These are phyloP conservation scores for Spinibarbus caldwelli DNA, from an alignment of 2,797 vertebrate species.

Conservation along the genomic window DNA sequence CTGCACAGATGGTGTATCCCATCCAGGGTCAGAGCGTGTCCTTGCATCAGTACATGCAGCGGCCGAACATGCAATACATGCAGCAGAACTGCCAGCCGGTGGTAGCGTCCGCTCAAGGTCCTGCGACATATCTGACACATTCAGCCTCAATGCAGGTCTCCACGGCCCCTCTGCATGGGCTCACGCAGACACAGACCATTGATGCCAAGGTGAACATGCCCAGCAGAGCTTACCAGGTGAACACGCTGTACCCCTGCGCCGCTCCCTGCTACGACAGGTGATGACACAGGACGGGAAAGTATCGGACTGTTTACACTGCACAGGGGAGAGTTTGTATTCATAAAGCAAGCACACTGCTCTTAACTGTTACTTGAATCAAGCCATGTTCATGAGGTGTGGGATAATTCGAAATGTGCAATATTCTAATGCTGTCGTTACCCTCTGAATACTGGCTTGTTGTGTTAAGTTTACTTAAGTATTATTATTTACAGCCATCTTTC, in stretches of 20 bases:
- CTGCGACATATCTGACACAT: conserved; percentile 75
- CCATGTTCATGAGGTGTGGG: conserved; percentile 57
- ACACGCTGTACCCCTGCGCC: conserved; percentile 86
- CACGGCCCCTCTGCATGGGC: conserved; percentile 71
- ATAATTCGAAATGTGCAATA: conserved; percentile 59
- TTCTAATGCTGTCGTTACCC: conserved; percentile 54
- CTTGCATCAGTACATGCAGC: conserved; percentile 84
- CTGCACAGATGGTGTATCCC: conserved; percentile 79
- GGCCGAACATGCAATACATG: conserved; percentile 76
- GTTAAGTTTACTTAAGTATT: conserved; percentile 32
- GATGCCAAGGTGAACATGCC: conserved; percentile 87
- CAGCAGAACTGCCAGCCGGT: conserved; percentile 83
- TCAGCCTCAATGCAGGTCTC: conserved; percentile 76
- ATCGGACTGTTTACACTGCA: background rate
- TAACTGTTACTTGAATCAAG: conserved; percentile 25
- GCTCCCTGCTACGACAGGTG: conserved; percentile 93
- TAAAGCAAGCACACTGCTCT: background rate
- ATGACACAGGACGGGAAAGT: conserved; percentile 62
- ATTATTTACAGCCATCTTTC: conserved; percentile 40
- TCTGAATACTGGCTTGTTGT: no score
- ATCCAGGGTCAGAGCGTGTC: conserved; percentile 71
- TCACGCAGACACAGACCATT: conserved; percentile 78
- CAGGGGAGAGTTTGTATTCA: background rate
- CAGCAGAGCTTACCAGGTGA: conserved; percentile 87
- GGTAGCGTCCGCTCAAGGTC: conserved; percentile 76